Base-by-base conservation (phyloP, 2,797 vertebrate species). In the Smutsia temminckii region DNA sequence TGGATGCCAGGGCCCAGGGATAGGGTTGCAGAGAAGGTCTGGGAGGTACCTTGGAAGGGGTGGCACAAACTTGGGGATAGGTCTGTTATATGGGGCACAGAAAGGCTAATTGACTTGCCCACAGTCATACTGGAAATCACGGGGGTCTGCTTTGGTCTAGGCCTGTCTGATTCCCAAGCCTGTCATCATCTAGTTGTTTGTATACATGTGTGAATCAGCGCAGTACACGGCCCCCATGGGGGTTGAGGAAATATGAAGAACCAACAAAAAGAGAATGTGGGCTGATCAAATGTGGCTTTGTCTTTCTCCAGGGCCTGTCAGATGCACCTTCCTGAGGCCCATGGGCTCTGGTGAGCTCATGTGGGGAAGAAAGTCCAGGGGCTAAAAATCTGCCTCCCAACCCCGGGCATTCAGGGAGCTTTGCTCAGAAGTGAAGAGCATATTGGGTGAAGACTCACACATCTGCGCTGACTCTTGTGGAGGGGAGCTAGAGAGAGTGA, bases 211-310 rank as follows among this genome's bases (percentile, higher is more conserved):
- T 53, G 17, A 23, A 25, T 16, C 32, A 49, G 57, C 17, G 12
- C 5, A 8, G 55, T 1, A 16, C 17, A 6, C 3, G 64, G 13
- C 6, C 49, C 32, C 64, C 0, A 12, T 27, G 16, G 53, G 37
- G 13, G 5, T 6, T 79, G 32, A 13, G 66, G 71, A 78, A 49
- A 42, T 40, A 18, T 0, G 14, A 93, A 89, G 23, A 66, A 85
- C 20, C 8, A 29, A 34, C 23, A 29, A 29, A 3, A 13, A 37
- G 85, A 64, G 25, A 57, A 6, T 27, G 11, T 55, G 46, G 32
- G 77, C 25, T 42, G 69, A 23, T 20, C 13, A 11, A 2, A 61
- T 20, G 78, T 46, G 71, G 79, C 55, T 55, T 69, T 1, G 10
- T 63, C 32, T 81, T 32, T 23, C 29, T 83, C 59, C 18, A 25